phyloP scores from a whole-genome alignment of 2,888 invertebrate genomes.

The Tipula confusa region DNA sequence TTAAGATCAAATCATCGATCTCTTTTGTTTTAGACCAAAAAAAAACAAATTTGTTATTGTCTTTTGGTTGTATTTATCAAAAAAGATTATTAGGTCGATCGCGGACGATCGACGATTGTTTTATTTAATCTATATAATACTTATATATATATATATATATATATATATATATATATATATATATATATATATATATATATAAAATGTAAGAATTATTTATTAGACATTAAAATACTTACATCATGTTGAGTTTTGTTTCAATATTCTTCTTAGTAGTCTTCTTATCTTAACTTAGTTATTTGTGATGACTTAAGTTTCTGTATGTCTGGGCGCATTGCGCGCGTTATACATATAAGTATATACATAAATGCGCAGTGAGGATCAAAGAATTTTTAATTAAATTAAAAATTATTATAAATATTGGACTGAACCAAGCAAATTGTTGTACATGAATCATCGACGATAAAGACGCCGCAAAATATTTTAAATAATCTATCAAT shows the following conservation, averaged over 20 bases:
- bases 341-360: background rate
- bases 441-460: background rate
- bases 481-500: background rate
- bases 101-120: background rate
- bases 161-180: too few relatives aligned
- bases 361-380: background rate
- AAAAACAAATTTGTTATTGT: background rate
- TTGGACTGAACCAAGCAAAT: background rate
- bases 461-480: background rate
- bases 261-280: background rate
- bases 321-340: background rate
- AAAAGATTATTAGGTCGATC: constrained; percentile 8
- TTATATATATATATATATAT: background rate
- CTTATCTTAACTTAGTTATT: background rate
- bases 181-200: background rate
- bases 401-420: background rate
- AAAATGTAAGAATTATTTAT: constrained; percentile 10
- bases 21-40: background rate
- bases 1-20: constrained; percentile 12
- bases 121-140: constrained; percentile 15
- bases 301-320: background rate
- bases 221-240: constrained; percentile 5
- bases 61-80: background rate
- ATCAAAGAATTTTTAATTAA: constrained; percentile 16
- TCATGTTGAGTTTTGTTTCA: background rate